Evolutionary conservation across 30 jellyfish, hydroid and myxozoan species (phyloP).

Genomic region (Cassiopea xamachana): DNA sequence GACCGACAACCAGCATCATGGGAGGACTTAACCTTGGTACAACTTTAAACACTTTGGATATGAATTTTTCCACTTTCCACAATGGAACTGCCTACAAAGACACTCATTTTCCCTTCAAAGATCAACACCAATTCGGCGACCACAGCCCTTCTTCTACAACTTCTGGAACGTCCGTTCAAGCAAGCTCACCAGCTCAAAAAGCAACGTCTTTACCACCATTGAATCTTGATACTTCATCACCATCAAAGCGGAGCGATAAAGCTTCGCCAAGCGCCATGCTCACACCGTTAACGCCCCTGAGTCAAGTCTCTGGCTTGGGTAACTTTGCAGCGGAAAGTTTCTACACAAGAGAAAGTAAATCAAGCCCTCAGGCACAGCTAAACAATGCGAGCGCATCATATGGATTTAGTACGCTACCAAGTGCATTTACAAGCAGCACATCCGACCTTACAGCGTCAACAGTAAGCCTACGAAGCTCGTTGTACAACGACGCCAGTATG

Average conservation of each 20-base stretch:
- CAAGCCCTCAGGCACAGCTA: conserved; percentile 89
- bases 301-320: conserved; percentile 88
- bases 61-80: conserved; percentile 74
- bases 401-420: conserved; percentile 44
- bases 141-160: conserved; percentile 73
- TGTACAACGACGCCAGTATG: conserved; percentile 79
- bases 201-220: conserved; percentile 89
- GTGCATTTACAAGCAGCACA: conserved; percentile 72
- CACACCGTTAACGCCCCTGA: conserved; percentile 97
- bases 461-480: conserved; percentile 68
- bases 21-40: conserved; percentile 62
- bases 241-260: conserved; percentile 87
- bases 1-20: conserved; percentile 54
- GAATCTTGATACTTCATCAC: conserved; percentile 77
- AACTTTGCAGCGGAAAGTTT: conserved; percentile 85
- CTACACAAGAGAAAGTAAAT: conserved; percentile 77
- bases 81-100: conserved; percentile 63
- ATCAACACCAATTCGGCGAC: conserved; percentile 70
- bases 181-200: conserved; percentile 72
- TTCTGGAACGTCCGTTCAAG: conserved; percentile 41
- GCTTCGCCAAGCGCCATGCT: conserved; percentile 96
- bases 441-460: conserved; percentile 55
- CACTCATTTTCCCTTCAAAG: conserved; percentile 70
- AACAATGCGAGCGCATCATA: conserved; percentile 53
- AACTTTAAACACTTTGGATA: conserved; percentile 59